Conservation (phyloP, 2,113 vertebrate genomes). For the Heterocephalus glaber region DNA sequence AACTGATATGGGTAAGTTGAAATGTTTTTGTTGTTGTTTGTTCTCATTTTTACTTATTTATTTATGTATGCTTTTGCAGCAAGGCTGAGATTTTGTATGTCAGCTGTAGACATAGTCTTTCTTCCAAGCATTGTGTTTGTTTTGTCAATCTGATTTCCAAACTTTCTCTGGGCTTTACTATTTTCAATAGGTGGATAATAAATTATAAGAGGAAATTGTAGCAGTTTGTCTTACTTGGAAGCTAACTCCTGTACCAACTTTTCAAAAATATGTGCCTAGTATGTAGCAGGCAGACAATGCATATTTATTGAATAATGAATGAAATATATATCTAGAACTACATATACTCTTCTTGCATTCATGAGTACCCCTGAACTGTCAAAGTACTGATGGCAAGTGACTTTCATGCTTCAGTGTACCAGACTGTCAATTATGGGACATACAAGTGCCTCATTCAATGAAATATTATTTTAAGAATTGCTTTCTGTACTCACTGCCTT, state of each 20-base stretch:
- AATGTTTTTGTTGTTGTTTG: conserved; percentile 20
- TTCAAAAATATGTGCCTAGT: neutral
- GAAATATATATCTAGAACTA: neutral
- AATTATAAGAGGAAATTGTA: neutral
- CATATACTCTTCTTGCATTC: neutral
- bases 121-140: conserved; percentile 4
- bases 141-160: conserved; percentile 31
- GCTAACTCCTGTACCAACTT: neutral
- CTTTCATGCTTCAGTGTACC: neutral
- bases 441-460: neutral
- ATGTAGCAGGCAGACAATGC: conserved; percentile 15
- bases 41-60: conserved; percentile 61
- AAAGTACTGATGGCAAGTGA: neutral
- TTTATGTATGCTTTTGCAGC: neutral
- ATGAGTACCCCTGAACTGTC: neutral
- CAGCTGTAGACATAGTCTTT: neutral
- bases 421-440: neutral
- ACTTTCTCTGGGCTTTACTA: neutral
- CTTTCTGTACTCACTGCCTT: too few relatives aligned
- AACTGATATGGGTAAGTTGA: neutral
- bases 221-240: neutral
- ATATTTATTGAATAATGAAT: neutral
- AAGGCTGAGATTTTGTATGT: conserved; percentile 3
- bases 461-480: neutral
- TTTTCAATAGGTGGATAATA: neutral